Percentiles rank a stretch among this genome's conserved stretches.
These are phyloP conservation scores for Pogoniulus pusillus DNA, from an alignment of 2,797 vertebrate species.

Conservation along the genomic window DNA sequence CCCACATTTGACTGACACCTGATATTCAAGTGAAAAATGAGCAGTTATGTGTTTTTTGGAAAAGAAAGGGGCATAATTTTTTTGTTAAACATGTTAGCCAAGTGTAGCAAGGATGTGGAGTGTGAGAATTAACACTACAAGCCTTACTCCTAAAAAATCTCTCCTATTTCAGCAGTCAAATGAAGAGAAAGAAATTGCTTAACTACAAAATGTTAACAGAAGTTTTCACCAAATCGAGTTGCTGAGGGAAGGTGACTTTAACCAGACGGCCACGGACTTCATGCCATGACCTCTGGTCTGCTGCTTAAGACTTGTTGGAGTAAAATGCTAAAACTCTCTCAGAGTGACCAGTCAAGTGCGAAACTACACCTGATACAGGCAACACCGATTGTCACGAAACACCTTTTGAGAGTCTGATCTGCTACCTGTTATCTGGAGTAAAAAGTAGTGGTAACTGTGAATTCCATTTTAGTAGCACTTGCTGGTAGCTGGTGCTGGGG, in stretches of 20 bases:
- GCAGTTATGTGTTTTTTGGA: not conserved
- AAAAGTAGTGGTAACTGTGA: not conserved
- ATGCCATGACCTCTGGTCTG: not conserved
- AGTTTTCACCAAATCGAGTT: not conserved
- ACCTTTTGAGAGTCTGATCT: not conserved
- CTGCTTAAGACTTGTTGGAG: not conserved
- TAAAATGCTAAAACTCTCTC: not conserved
- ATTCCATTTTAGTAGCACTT: not conserved
- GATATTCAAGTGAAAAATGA: slow-evolving; percentile 45
- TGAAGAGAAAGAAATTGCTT: not conserved
- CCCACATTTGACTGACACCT: slow-evolving; percentile 23
- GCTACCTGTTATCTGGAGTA: not conserved
- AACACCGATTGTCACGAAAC: not conserved
- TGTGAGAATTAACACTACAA: not conserved
- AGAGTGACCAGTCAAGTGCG: not conserved
- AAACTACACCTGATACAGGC: not conserved
- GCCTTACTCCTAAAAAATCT: not conserved
- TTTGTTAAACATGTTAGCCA: slow-evolving; percentile 8
- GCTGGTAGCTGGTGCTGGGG: not conserved
- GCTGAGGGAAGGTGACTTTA: not conserved
- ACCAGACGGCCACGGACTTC: not conserved
- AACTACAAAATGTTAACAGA: not conserved
- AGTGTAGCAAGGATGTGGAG: not conserved
- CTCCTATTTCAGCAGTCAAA: not conserved
- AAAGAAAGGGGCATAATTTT: not conserved